Conservation (phyloP, 53 echinoderm and acorn worm genomes). For the Paracentrotus lividus region DNA sequence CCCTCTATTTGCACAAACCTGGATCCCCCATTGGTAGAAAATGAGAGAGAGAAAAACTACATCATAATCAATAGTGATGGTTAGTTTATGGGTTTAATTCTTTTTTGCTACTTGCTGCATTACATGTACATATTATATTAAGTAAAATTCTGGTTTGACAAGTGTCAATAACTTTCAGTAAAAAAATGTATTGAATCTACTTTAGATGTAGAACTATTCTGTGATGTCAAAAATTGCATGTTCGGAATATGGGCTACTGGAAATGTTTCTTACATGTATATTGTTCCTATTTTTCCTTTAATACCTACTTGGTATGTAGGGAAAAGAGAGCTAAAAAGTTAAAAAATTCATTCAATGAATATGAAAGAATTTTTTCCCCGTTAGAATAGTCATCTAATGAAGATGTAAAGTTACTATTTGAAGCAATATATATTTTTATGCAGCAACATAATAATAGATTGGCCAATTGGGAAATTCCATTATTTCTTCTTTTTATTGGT, state of each 20-base stretch:
- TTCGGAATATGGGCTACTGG: neutral
- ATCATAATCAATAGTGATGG: no score
- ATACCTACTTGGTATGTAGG: no score
- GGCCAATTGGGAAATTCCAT: no score
- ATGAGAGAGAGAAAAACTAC: no score
- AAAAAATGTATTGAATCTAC: neutral
- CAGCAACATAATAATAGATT: neutral
- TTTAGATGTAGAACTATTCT: neutral
- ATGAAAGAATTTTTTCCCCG: no score
- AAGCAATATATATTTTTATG: neutral
- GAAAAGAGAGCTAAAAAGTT: no score
- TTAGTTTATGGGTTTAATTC: no score
- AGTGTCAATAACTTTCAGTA: neutral
- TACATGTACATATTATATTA: neutral
- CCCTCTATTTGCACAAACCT: no score
- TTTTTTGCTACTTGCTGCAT: neutral
- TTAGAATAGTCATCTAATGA: neutral
- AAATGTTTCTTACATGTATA: neutral
- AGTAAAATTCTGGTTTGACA: neutral
- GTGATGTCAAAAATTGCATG: neutral
- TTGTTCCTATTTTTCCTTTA: no score
- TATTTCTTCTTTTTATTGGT: no score
- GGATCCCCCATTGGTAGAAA: no score
- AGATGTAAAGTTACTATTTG: neutral
- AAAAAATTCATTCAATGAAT: no score